phyloP scores from a whole-genome alignment of 2,888 invertebrate genomes.

The Hecatera dysodea region DNA sequence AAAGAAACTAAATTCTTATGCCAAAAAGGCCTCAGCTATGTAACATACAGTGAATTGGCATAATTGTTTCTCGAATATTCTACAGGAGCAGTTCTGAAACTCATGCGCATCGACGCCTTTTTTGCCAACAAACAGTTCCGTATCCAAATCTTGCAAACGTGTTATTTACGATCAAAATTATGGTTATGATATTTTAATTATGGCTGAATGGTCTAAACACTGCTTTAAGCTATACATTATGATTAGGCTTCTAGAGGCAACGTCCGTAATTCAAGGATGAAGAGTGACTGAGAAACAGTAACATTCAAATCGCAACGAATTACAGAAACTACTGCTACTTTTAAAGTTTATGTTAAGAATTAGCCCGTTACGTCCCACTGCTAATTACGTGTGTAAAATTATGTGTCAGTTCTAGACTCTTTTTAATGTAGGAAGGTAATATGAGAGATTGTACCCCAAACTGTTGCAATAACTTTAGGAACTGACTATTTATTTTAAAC shows the following conservation, averaged over 20 bases:
- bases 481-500: neutral
- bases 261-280: conserved; percentile 11
- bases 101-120: neutral
- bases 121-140: conserved; percentile 8
- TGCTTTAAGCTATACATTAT: neutral
- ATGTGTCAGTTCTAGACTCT: too few species aligned
- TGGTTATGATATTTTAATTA: neutral
- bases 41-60: neutral
- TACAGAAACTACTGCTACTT: neutral
- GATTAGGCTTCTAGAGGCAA: neutral
- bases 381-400: too few species aligned
- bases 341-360: too few species aligned
- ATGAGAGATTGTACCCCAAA: too few species aligned
- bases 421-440: too few species aligned
- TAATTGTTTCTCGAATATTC: neutral
- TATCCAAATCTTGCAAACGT: neutral
- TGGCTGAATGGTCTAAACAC: neutral
- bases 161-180: conserved; percentile 8
- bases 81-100: neutral
- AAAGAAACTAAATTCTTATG: neutral
- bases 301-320: neutral
- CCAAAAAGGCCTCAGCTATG: neutral
- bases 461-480: neutral
- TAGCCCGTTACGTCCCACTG: too few species aligned
- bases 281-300: neutral